Evolutionary conservation across 64 coral and sea anemone species (phyloP), one percentile per base, ranked within the genome.

Genomic region (Stichodactyla mertensii): DNA sequence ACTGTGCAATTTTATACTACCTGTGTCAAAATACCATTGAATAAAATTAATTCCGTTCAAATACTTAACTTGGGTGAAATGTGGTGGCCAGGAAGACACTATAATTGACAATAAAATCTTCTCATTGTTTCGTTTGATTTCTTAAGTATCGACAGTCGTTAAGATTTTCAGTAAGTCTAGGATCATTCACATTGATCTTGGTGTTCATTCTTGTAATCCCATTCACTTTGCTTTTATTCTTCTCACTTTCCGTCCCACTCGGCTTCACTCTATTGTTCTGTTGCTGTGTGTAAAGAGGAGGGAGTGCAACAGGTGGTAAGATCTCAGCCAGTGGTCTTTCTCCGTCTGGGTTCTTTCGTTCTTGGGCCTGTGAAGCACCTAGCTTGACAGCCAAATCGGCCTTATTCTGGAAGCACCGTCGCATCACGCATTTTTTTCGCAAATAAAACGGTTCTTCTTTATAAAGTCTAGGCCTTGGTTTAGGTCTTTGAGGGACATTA

Each of bases 381-480:
- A 9, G 24, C 24, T 74, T 27, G 23, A 13, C 69, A 27, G n/a
- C 22, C 69, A 74, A 11, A 9, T 74, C 69, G 16, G 36, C 23
- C 51, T 81, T 81, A 20, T 81, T 52, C 51, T 81, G 51, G 20
- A 81, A 81, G 78, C 78, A 81, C 8, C 20, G 36, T 28, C 78
- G 52, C 4, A 81, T 19, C 20, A 81, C 36, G 51, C 78, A 81
- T 13, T 81, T 81, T 52, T 81, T 81, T 5, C 78, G 78, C 78
- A 81, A 81, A 55, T 81, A 81, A 55, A 81, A 81, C 6, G 78
- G 78, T 55, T 81, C 78, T 55, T 81, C 78, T 18, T 45, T 53
- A 22, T 81, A 81, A 12, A 28, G 78, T 23, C 54, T 81, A 53
- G 51, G 53, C 15, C 78, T 81, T 81, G 36, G 78, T 52, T 81